Evolutionary conservation across 2,888 invertebrate genomes (phyloP), one percentile per base, ranked within the genome.

Genomic region (Schrankia costaestrigalis): DNA sequence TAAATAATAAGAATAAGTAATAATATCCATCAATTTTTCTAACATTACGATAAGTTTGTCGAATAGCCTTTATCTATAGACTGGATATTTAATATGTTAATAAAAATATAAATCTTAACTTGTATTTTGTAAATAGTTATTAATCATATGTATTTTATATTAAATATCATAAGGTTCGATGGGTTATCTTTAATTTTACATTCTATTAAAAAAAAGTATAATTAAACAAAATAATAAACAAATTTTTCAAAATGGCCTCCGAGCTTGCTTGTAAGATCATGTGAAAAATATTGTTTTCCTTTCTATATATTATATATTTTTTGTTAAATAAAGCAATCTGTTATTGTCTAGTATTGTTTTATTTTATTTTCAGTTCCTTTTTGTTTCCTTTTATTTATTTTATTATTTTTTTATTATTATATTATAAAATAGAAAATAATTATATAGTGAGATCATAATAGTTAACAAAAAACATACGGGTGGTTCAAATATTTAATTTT

Each of bases 311-410:
- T 84, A 84, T 86, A 85, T 86, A 85, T 86, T 86, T 86, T 86
- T 87, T 87, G 87, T 87, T 87, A 86, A 86, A 87, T 87, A 87
- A 87, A 87, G 83, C 84, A 86, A 85, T 81, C 80, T 85, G 87
- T 87, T 87, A 87, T 86, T 85, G 85, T 86, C 84, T 78, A 81
- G 62, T 78, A 81, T 85, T 70, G 73, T 81, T 84, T 87, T 78
- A 77, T 82, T 84, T 84, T 79, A 63, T 63, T 63, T 71, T 68
- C 50, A 50, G 58, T 66, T 70, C 66, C 61, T 52, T 31, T 54
- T 56, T 61, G 59, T 48, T 54, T 41, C 56, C 46, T 51, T 44
- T 58, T 47, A 30, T 26, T 39, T 34, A 36, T 34, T 38, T 40
- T 59, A 11, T 48, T 59, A 48, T 53, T 35, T n/a, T 19, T 50